These are phyloP conservation scores for Geococcyx californianus DNA, from an alignment of 2,113 vertebrate species.

Conservation along the genomic window DNA sequence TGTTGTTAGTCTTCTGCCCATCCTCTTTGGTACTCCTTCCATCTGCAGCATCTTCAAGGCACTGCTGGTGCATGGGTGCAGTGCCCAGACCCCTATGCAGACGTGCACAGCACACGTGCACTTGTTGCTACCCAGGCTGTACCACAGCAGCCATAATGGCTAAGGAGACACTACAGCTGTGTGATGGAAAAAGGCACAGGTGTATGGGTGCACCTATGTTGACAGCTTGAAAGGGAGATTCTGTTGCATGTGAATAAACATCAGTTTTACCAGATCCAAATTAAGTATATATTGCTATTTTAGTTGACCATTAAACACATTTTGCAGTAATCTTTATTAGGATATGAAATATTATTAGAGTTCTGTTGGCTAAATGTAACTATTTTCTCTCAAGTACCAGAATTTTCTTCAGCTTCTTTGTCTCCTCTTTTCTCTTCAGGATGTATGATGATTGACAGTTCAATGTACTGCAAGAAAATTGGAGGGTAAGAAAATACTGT, in stretches of 20 bases:
- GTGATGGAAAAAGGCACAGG: not conserved
- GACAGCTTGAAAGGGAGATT: not conserved
- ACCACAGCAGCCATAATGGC: too few relatives aligned
- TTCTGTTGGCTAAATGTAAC: not conserved
- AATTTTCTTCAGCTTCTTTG: conserved; percentile 13
- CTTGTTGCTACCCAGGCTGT: not conserved
- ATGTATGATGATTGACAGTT: conserved; percentile 35
- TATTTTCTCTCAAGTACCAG: not conserved
- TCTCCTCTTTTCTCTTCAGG: not conserved
- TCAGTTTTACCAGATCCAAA: not conserved
- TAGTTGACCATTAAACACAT: not conserved
- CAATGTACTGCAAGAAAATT: not conserved
- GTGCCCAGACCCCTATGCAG: not conserved
- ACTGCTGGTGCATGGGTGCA: fast-evolving
- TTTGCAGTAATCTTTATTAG: not conserved
- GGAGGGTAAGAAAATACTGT: not conserved
- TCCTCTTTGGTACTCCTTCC: not conserved
- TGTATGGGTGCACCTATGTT: not conserved
- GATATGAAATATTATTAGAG: not conserved
- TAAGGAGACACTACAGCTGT: not conserved
- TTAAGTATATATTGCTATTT: not conserved
- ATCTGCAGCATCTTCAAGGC: not conserved
- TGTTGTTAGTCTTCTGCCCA: not conserved
- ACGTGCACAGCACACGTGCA: fast-evolving
- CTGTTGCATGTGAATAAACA: not conserved